Evolutionary conservation across 1,140 invertebrate species (phyloP).

Genomic region (Camponotus floridanus): DNA sequence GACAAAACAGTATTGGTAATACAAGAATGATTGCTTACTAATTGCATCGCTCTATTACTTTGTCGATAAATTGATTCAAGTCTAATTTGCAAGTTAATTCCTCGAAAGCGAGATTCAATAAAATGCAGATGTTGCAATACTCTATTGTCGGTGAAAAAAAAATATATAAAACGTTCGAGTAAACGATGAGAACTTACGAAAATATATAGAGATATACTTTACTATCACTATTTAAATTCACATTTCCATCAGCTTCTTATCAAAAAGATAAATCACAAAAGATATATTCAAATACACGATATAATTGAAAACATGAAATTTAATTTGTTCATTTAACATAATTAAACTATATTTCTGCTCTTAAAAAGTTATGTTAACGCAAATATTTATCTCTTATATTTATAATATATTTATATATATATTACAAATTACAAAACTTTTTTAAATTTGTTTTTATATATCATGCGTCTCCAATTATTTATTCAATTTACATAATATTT

Average conservation of each 20-base stretch:
- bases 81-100: conserved; percentile 44
- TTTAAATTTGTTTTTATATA: too few relatives aligned
- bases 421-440: neutral
- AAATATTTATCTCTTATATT: neutral
- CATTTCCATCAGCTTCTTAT: neutral
- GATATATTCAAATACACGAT: neutral
- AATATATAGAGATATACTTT: neutral
- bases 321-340: neutral
- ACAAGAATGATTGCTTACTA: neutral
- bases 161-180: conserved; percentile 32
- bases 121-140: conserved; percentile 64
- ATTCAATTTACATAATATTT: neutral
- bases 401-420: neutral
- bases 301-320: neutral
- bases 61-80: conserved; percentile 1
- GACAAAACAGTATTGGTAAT: neutral
- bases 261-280: neutral
- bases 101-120: conserved; percentile 43
- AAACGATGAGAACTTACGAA: neutral
- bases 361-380: neutral
- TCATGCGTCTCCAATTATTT: neutral
- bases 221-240: neutral
- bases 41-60: neutral
- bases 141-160: neutral
- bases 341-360: neutral